Evolutionary conservation across 2,797 vertebrate genomes (phyloP), one percentile per base, ranked within the genome.

Genomic region (Orestias chungarensis): DNA sequence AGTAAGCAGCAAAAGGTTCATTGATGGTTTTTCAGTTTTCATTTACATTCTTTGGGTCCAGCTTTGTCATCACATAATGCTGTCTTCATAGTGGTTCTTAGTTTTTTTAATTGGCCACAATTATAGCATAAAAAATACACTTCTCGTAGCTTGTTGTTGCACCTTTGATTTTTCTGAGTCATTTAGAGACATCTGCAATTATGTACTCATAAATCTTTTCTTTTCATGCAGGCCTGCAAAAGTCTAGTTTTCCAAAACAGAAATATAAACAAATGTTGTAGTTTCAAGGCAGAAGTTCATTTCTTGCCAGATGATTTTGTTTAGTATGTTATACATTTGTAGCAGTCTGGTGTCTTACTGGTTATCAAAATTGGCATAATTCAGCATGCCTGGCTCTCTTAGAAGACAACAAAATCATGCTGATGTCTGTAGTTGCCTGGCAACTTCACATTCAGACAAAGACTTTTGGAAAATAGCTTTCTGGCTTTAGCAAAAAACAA

Each of bases 341-440:
- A 44, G 68, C 33, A 44, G 23, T 3, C 27, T 38, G 25, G 5
- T 52, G 65, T 54, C 62, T 55, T 74, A 54, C 40, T 61, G 25
- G 55, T 25, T 8, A 25, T 38, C 31, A 59, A 29, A 44, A n/a
- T 25, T 40, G 47, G 29, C 54, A 65, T n/a, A 8, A 40, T 40
- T 29, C 71, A 50, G 61, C 42, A 66, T 40, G 9, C 6, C 35
- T 7, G 44, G 10, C n/a, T 70, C 50, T 57, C 29, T 66, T 20
- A 33, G 11, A 50, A 18, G 27, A 55, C 43, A 23, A 57, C n/a
- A 78, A 29, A 70, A 68, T 33, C 49, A 35, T 79, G 25, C 49
- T 78, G 29, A 47, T 14, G 31, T 55, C 25, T 40, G 47, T 64
- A 52, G 64, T 68, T 71, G 35, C 43, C 38, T 66, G 54, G 43